Evolutionary conservation across 2,888 invertebrate species (phyloP).

Genomic region (Folsomia manolachei): DNA sequence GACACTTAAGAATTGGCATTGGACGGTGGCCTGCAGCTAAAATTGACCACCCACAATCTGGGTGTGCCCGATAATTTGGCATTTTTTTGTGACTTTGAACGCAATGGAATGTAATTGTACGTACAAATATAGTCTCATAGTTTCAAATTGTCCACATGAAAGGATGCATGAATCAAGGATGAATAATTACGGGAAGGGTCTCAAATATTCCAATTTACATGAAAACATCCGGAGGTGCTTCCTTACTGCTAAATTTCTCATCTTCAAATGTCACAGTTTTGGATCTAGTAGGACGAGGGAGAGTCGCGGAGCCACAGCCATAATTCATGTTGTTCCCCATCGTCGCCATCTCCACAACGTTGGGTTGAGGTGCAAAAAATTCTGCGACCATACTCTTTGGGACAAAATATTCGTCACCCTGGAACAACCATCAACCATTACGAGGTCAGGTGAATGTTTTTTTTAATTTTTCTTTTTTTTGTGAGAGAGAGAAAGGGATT

Average conservation of each 20-base stretch:
- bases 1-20: too few relatives aligned
- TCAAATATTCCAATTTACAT: constrained; percentile 32
- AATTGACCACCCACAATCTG: too few relatives aligned
- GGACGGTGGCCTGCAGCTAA: too few relatives aligned
- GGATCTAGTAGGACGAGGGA: constrained; percentile 46
- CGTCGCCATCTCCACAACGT: constrained; percentile 48
- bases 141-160: background rate
- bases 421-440: constrained; percentile 7
- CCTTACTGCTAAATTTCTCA: constrained; percentile 49
- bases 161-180: too few relatives aligned
- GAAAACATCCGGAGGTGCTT: constrained; percentile 49
- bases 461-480: background rate
- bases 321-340: constrained; percentile 43
- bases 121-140: background rate
- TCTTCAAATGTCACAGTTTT: constrained; percentile 51
- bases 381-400: constrained; percentile 51
- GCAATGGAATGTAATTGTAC: background rate
- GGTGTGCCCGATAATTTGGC: too few relatives aligned
- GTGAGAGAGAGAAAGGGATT: background rate
- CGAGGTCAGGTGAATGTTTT: constrained; percentile 6
- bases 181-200: too few relatives aligned
- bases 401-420: constrained; percentile 51
- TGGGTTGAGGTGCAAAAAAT: constrained; percentile 49
- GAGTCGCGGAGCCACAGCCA: constrained; percentile 46
- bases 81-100: too few relatives aligned